A percentile compares a stretch with the other conserved stretches of the same genome.
Conservation (phyloP, 1,140 invertebrate species). For the Subanguina moxae region DNA sequence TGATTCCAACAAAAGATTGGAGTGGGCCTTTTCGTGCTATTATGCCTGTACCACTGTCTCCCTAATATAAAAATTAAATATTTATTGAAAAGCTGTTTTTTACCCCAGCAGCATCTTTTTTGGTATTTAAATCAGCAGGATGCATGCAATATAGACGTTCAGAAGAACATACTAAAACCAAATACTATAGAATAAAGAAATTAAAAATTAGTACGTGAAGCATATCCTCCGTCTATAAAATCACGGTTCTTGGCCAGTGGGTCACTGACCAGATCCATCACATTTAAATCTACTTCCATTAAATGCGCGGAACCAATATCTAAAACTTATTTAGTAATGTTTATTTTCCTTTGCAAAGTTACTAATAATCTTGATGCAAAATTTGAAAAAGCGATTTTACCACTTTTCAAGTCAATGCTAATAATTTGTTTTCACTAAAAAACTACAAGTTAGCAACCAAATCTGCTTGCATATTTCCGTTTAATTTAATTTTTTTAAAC, state of each 20-base stretch:
- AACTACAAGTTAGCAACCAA: too few relatives aligned
- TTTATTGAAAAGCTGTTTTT: neutral
- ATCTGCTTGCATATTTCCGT: too few relatives aligned
- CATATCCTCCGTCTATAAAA: neutral
- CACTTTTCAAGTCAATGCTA: too few relatives aligned
- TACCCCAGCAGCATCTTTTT: neutral
- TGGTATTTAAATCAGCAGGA: neutral
- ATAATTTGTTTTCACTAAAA: too few relatives aligned
- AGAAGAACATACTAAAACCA: neutral
- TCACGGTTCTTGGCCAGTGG: neutral
- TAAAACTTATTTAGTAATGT: too few relatives aligned
- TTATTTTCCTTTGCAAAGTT: too few relatives aligned
- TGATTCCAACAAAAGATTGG: neutral
- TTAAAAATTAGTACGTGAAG: too few relatives aligned
- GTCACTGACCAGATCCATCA: neutral
- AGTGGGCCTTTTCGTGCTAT: neutral
- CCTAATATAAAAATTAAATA: neutral
- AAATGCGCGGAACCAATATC: neutral
- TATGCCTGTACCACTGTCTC: conserved; percentile 1
- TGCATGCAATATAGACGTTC: conserved; percentile 3
- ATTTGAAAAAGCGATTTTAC: too few relatives aligned
- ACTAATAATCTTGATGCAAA: too few relatives aligned
- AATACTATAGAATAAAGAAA: neutral
- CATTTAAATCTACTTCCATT: neutral
- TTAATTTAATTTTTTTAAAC: too few relatives aligned